phyloP scores from a whole-genome alignment of 92 coral and sea anemone genomes.

The Epizoanthus illoricatus region DNA sequence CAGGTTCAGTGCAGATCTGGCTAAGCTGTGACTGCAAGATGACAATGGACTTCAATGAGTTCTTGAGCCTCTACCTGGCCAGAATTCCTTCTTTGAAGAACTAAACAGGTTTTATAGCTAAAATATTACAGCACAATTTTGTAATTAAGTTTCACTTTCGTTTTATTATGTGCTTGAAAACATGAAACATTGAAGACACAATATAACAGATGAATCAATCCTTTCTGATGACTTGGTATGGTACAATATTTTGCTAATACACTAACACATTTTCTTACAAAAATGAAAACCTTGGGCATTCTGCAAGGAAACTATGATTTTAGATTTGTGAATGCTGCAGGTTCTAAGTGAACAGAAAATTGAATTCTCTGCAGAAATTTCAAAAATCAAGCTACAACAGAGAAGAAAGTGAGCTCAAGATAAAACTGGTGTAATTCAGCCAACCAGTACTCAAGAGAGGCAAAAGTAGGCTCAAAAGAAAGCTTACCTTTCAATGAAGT shows the following conservation, averaged over 20 bases:
- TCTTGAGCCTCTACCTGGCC: too few species aligned
- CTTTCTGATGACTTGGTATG: constrained; percentile 6
- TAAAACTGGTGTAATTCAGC: constrained; percentile 25
- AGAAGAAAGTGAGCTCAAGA: constrained; percentile 5
- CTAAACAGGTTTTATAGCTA: too few species aligned
- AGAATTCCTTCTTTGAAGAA: too few species aligned
- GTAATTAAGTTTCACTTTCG: neutral
- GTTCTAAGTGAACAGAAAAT: constrained; percentile 1
- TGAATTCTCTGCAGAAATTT: constrained; percentile 17
- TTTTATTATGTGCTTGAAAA: neutral
- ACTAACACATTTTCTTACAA: constrained; percentile 25
- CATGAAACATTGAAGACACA: neutral
- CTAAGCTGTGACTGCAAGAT: too few species aligned
- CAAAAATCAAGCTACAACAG: constrained; percentile 13
- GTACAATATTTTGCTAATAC: constrained; percentile 28
- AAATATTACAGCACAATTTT: neutral
- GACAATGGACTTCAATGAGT: too few species aligned
- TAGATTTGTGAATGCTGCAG: constrained; percentile 5
- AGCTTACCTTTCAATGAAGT: constrained; percentile 36
- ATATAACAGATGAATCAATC: neutral
- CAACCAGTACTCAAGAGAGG: constrained; percentile 25
- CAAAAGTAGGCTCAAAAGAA: constrained; percentile 39
- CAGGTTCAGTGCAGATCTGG: too few species aligned
- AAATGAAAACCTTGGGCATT: constrained; percentile 15
- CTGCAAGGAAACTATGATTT: constrained; percentile 43